Evolutionary conservation across 2,113 vertebrate genomes (phyloP).

Genomic region (Aspiorhynchus laticeps): DNA sequence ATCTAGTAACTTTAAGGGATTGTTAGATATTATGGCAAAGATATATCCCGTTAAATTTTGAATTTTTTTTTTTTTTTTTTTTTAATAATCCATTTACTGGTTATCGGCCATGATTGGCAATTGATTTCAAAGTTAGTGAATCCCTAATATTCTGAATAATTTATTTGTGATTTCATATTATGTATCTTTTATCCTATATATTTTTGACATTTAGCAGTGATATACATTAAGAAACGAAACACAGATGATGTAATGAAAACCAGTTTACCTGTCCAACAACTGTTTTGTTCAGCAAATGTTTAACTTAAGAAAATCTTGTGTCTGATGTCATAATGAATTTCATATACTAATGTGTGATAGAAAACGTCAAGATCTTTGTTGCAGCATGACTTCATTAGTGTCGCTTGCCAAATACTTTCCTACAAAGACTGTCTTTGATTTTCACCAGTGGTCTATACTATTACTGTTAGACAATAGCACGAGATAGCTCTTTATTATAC

Average conservation of each 20-base stretch:
- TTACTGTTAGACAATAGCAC: neutral
- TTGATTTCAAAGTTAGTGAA: neutral
- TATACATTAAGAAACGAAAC: neutral
- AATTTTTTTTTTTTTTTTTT: neutral
- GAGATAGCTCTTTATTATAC: neutral
- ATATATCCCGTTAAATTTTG: neutral
- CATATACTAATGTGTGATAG: neutral
- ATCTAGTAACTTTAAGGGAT: neutral
- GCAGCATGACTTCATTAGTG: neutral
- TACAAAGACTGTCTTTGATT: neutral
- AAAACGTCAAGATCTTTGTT: neutral
- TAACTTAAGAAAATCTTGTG: neutral
- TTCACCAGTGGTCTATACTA: neutral
- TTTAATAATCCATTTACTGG: neutral
- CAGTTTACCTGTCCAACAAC: neutral
- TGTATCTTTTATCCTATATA: neutral
- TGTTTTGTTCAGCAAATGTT: neutral
- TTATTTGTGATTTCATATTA: neutral
- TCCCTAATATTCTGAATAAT: neutral
- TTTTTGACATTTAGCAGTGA: neutral
- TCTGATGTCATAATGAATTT: neutral
- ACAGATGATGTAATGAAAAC: neutral
- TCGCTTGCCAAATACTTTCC: neutral
- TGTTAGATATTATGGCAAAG: neutral
- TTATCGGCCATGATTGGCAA: neutral